Evolutionary conservation across 2,888 invertebrate genomes (phyloP).

Genomic region (Polylopha cassiicola): DNA sequence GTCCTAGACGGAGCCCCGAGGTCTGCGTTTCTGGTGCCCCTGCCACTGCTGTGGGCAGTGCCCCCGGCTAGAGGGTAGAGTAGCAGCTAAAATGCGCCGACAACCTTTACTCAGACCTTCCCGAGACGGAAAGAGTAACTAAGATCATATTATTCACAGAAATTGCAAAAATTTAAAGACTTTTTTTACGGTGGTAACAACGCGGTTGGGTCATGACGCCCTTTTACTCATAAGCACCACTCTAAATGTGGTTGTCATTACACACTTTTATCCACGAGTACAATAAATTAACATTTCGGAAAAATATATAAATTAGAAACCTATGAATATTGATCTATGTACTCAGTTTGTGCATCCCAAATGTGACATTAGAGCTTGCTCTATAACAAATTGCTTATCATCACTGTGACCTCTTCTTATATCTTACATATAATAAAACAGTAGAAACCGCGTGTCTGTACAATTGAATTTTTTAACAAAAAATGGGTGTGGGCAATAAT

Average conservation of each 20-base stretch:
- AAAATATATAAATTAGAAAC: slow-evolving; percentile 1
- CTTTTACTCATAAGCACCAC: too few species aligned
- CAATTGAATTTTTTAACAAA: too few species aligned
- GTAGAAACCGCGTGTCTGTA: too few species aligned
- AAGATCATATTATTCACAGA: slow-evolving; percentile 26
- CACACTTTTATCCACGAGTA: too few species aligned
- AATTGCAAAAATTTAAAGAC: too few species aligned
- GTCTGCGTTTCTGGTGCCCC: slow-evolving; percentile 82
- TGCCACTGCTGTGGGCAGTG: slow-evolving; percentile 75
- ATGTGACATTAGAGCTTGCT: slow-evolving; percentile 84
- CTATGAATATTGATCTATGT: slow-evolving; percentile 42
- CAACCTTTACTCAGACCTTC: slow-evolving; percentile 87
- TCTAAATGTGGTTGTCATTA: too few species aligned
- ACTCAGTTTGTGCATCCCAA: slow-evolving; percentile 82
- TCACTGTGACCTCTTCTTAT: slow-evolving; percentile 48
- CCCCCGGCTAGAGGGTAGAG: slow-evolving; percentile 81
- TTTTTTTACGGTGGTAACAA: too few species aligned
- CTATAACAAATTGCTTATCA: slow-evolving; percentile 40
- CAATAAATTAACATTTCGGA: too few species aligned
- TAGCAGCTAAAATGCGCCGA: slow-evolving; percentile 27
- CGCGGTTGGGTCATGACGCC: too few species aligned
- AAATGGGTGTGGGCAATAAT: too few species aligned
- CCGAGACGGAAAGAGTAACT: slow-evolving; percentile 77
- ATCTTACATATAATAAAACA: too few species aligned
- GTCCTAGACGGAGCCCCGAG: slow-evolving; percentile 67